Evolutionary conservation across 2,797 vertebrate genomes (phyloP).

Genomic region (Coregonus sp.): DNA sequence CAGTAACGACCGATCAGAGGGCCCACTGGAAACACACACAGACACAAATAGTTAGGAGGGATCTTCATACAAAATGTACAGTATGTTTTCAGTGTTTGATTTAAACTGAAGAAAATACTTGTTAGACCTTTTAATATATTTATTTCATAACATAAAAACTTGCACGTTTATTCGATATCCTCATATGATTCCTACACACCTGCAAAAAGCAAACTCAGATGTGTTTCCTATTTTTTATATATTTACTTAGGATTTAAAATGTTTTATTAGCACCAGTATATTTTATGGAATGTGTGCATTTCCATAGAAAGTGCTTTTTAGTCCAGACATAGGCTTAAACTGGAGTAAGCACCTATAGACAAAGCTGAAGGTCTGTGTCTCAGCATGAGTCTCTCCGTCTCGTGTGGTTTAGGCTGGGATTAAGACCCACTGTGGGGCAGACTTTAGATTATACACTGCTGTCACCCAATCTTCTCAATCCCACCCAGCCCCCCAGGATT

Average conservation of each 20-base stretch:
- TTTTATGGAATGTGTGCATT: background rate
- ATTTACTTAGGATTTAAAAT: background rate
- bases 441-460: background rate
- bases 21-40: slow-evolving; percentile 77
- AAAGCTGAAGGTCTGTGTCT: background rate
- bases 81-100: background rate
- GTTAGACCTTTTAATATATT: background rate
- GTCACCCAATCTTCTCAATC: background rate
- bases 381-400: slow-evolving; percentile 18
- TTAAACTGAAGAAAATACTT: background rate
- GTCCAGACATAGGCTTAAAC: background rate
- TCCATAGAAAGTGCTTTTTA: background rate
- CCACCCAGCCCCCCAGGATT: background rate
- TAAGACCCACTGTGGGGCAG: background rate
- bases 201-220: no score
- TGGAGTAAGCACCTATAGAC: background rate
- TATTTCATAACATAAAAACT: background rate
- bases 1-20: slow-evolving; percentile 97
- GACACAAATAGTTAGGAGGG: background rate
- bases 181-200: no score
- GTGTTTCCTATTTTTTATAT: no score
- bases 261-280: background rate
- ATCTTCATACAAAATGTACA: no score
- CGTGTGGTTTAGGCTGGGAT: slow-evolving; percentile 30
- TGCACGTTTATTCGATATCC: no score